Percentiles rank a stretch among this genome's conserved stretches.
Evolutionary conservation across 1,140 invertebrate genomes (phyloP).

Genomic region (Mycetomoellerius zeteki): DNA sequence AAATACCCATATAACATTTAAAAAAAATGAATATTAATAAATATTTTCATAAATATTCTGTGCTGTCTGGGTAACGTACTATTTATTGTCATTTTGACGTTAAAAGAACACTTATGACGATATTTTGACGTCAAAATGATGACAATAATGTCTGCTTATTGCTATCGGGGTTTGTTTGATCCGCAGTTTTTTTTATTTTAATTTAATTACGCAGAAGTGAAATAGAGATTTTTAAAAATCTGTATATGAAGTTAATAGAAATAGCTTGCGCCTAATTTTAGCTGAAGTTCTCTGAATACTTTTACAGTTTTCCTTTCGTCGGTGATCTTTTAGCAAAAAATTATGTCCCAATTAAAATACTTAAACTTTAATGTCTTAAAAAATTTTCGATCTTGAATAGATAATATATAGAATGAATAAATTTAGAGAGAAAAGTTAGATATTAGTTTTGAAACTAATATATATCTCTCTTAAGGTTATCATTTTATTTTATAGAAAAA

Average conservation of each 20-base stretch:
- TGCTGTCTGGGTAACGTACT: too few relatives aligned
- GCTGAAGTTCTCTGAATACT: neutral
- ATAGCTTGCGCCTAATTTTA: neutral
- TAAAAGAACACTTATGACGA: too few relatives aligned
- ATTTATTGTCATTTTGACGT: too few relatives aligned
- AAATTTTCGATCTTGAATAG: neutral
- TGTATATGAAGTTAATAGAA: neutral
- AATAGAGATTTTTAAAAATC: neutral
- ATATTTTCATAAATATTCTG: too few relatives aligned
- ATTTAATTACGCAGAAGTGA: neutral
- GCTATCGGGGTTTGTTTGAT: neutral
- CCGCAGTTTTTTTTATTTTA: neutral
- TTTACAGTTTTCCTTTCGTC: neutral
- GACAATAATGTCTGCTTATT: too few relatives aligned
- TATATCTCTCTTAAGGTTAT: neutral
- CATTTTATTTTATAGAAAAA: too few relatives aligned
- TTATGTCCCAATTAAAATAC: slow-evolving; percentile 7
- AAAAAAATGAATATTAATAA: too few relatives aligned
- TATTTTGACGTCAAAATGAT: too few relatives aligned
- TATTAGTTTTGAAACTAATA: neutral
- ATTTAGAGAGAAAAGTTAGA: neutral
- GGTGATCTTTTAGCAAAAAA: neutral
- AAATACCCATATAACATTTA: too few relatives aligned
- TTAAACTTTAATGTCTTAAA: neutral
- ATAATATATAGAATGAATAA: neutral